A percentile compares a stretch with the other conserved stretches of the same genome.
These are phyloP conservation scores for Laodelphax striatellus DNA, from an alignment of 1,140 invertebrate species.

Conservation along the genomic window DNA sequence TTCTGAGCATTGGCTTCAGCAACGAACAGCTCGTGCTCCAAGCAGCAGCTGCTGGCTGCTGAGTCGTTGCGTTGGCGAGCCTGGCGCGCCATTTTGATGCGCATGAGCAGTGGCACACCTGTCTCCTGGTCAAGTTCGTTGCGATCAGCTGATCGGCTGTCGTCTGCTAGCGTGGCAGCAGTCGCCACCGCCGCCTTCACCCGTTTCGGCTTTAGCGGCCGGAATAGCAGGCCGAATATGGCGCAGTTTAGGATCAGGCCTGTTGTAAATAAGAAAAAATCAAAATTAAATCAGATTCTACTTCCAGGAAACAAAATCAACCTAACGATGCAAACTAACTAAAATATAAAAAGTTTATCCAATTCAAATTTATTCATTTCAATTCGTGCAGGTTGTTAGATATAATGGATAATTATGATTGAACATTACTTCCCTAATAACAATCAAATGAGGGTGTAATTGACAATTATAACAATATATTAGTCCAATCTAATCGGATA, in stretches of 20 bases:
- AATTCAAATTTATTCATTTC: too few relatives aligned
- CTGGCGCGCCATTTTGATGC: conserved; percentile 34
- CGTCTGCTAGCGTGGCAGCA: conserved; percentile 34
- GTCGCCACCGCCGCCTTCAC: conserved; percentile 39
- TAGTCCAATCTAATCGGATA: too few relatives aligned
- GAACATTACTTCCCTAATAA: too few relatives aligned
- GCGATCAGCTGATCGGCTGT: conserved; percentile 33
- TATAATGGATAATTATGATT: too few relatives aligned
- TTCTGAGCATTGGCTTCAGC: background rate
- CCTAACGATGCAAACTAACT: too few relatives aligned
- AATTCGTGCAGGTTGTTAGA: too few relatives aligned
- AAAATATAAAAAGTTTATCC: too few relatives aligned
- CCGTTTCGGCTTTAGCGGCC: conserved; percentile 41
- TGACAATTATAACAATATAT: too few relatives aligned
- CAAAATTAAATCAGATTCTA: conserved; percentile 12
- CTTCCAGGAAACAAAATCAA: too few relatives aligned
- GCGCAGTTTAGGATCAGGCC: conserved; percentile 60
- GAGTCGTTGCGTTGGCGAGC: conserved; percentile 9
- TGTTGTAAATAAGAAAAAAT: conserved; percentile 28
- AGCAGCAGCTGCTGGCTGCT: conserved; percentile 8
- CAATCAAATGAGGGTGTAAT: too few relatives aligned
- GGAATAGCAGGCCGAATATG: conserved; percentile 67
- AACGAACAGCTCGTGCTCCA: too few relatives aligned
- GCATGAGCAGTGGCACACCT: conserved; percentile 30
- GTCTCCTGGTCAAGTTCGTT: conserved; percentile 30